These are phyloP conservation scores for Myotis daubentonii DNA, from an alignment of 2,797 vertebrate species.

Conservation along the genomic window DNA sequence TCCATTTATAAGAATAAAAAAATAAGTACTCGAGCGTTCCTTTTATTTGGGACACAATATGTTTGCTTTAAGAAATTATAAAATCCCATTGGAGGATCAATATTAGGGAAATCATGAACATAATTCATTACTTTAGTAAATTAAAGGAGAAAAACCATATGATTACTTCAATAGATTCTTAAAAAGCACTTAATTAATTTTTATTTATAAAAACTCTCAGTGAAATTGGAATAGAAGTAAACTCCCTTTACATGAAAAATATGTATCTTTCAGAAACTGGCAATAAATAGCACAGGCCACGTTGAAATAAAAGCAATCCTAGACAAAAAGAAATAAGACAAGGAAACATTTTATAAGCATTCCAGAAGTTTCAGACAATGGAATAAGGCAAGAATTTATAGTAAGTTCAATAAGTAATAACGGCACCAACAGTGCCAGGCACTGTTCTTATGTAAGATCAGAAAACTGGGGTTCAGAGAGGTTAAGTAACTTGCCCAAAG, in stretches of 20 bases:
- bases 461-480: not conserved
- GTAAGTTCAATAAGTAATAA: not conserved
- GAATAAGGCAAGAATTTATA: conserved; percentile 49
- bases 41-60: conserved; percentile 66
- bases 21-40: conserved; percentile 64
- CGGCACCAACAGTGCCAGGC: not conserved
- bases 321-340: not conserved
- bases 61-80: conserved; percentile 71
- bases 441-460: not conserved
- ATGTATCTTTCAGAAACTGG: conserved; percentile 46
- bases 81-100: conserved; percentile 63
- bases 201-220: conserved; percentile 63
- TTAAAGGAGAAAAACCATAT: conserved; percentile 72
- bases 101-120: conserved; percentile 67
- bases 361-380: conserved; percentile 21
- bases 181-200: conserved; percentile 76
- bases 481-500: not conserved
- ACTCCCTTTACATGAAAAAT: not conserved
- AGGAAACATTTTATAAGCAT: not conserved
- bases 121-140: conserved; percentile 77
- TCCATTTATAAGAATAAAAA: conserved; percentile 71
- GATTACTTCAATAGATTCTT: conserved; percentile 72
- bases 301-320: not conserved
- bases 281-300: not conserved
- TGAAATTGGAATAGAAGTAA: conserved; percentile 60